Base-by-base conservation (phyloP, 2,113 vertebrate species). In the Bagarius yarrelli region DNA sequence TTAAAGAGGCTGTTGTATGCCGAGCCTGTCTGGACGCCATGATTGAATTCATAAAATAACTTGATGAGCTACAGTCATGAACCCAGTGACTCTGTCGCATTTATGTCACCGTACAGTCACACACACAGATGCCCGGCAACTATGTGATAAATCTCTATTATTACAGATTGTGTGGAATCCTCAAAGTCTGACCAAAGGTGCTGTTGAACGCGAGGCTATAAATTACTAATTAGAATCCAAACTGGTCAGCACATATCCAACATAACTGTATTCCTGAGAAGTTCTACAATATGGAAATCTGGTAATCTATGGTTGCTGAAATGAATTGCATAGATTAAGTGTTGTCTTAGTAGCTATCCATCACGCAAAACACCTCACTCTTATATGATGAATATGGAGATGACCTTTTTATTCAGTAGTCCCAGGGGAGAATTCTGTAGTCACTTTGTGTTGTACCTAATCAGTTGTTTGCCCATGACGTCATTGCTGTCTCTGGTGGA, bases 361-460 rank as follows among this genome's bases (percentile, higher is more conserved):
- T 76, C 83, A 86, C 44, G 44, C 57, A 40, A 57, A 25, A 81
- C 78, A 76, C 74, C 81, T 83, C 70, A 79, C 56, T 79, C 75
- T 36, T 50, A 44, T 69, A 83, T 63, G 34, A 79, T 66, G 36
- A 60, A 66, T 44, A 63, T 34, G 23, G 67, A 78, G 73, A 80
- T 44, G 83, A 83, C 83, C 85, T 71, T 63, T 84, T 83, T 83
- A 87, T 53, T 76, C 81, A 63, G 69, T 70, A 50, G 79, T 76
- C 69, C 61, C 59, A 40, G 36, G 3, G 36, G 36, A 8, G 8
- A 8, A 8, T 40, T 40, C 36, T 40, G 36, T 40, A 40, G 8
- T 3, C 36, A 40, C 36, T 40, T 3, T 40, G 36, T 40, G 3
- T 8, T 40, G 36, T 40, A 8, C 36, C 36, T 40, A 40, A 40